Evolutionary conservation across 2,888 invertebrate species (phyloP).

Genomic region (Elgonia sp.): DNA sequence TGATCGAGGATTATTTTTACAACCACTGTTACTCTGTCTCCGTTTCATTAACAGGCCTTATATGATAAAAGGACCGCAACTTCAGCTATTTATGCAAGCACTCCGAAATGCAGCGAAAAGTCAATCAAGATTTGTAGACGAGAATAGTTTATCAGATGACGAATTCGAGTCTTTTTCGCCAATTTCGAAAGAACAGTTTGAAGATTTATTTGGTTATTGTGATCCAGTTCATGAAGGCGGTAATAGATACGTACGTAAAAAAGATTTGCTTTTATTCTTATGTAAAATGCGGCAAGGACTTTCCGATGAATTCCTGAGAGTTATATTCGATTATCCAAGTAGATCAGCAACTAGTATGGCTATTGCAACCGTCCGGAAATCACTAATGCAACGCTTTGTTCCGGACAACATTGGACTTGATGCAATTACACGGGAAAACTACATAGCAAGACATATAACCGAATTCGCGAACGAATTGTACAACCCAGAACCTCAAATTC

Average conservation of each 20-base stretch:
- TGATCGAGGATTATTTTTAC: slow-evolving; percentile 49
- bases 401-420: slow-evolving; percentile 17
- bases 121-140: slow-evolving; percentile 49
- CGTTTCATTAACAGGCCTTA: slow-evolving; percentile 59
- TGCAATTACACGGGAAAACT: slow-evolving; percentile 5
- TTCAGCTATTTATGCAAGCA: slow-evolving; percentile 37
- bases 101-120: neutral
- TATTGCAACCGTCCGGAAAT: neutral
- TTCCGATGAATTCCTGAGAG: slow-evolving; percentile 59
- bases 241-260: slow-evolving; percentile 38
- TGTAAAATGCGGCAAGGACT: slow-evolving; percentile 68
- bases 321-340: slow-evolving; percentile 58
- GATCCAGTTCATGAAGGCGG: slow-evolving; percentile 26
- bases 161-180: slow-evolving; percentile 32
- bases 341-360: slow-evolving; percentile 56
- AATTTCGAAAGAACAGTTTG: neutral
- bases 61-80: slow-evolving; percentile 43
- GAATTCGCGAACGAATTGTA: slow-evolving; percentile 65
- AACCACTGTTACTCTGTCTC: slow-evolving; percentile 50
- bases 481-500: slow-evolving; percentile 57
- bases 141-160: slow-evolving; percentile 63
- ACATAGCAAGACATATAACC: slow-evolving; percentile 25
- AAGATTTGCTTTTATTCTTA: slow-evolving; percentile 51
- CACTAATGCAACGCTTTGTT: slow-evolving; percentile 22
- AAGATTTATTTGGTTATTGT: slow-evolving; percentile 31